Evolutionary conservation across 2,888 invertebrate genomes (phyloP).

Genomic region (Isoperla grammatica): DNA sequence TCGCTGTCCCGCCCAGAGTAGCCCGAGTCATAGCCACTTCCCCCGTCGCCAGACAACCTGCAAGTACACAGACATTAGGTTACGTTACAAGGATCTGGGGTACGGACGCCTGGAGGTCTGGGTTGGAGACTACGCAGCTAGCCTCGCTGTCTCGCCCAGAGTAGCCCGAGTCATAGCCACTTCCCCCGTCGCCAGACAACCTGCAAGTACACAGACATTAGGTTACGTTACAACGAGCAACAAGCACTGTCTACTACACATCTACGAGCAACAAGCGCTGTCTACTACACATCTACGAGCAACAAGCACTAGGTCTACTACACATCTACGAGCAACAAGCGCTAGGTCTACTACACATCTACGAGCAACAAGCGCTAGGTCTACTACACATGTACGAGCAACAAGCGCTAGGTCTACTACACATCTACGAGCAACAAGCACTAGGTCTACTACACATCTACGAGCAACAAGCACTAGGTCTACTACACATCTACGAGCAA

Average conservation of each 20-base stretch:
- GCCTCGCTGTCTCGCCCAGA: conserved; percentile 61
- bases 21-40: conserved; percentile 62
- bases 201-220: conserved; percentile 69
- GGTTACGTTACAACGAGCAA: conserved; percentile 75
- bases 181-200: conserved; percentile 50
- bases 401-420: too few species aligned
- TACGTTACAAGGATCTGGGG: conserved; percentile 70
- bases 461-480: too few species aligned
- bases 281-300: background rate
- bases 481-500: too few species aligned
- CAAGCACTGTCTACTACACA: conserved; percentile 14
- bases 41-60: conserved; percentile 49
- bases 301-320: too few species aligned
- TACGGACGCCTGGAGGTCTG: conserved; percentile 56
- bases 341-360: too few species aligned
- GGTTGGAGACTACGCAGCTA: conserved; percentile 52
- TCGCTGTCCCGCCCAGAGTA: conserved; percentile 65
- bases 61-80: conserved; percentile 74
- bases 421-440: too few species aligned
- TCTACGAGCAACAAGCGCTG: too few species aligned
- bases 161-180: conserved; percentile 66
- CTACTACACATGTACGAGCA: too few species aligned
- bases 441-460: too few species aligned
- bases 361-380: too few species aligned
- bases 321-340: too few species aligned